Evolutionary conservation across 2,888 invertebrate species (phyloP), one percentile per base, ranked within the genome.

Genomic region (Taphrorychus bicolor): DNA sequence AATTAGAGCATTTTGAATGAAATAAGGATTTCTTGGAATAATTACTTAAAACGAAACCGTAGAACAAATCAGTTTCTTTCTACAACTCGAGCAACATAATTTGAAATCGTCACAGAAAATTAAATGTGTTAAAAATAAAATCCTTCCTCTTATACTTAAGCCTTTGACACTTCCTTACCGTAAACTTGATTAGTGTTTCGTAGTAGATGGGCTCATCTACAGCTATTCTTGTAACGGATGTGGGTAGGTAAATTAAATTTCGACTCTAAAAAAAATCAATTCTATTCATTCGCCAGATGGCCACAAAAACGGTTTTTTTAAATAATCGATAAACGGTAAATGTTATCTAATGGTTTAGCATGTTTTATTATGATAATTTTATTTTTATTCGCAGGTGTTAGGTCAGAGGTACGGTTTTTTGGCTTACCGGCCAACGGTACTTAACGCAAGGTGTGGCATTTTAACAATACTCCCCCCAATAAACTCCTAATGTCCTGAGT

Each of bases 201-300:
- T 21, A 23, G n/a, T 22, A 45, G 17, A 45, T 17, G 17, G 16
- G 16, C 14, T 32, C 32, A 16, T 32, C 32, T 32, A 9, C 4
- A 48, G n/a, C 53, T 61, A 61, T 61, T 61, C 42, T 41, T 9
- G 61, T 61, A 61, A 42, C 61, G 53, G 61, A 53, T 61, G 53
- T 54, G 23, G 52, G 24, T 54, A 21, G 52, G 24, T 42, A 45
- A 45, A 45, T 45, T 45, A 32, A 60, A 51, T 52, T 60, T 19
- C 19, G 51, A 60, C 32, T 32, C 52, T 51, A 40, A 22, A 18
- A 49, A 60, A 60, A 60, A 59, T 40, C 56, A 41, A 2, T 16
- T 54, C 40, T 45, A 54, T 54, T 61, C 11, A 23, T n/a, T n/a
- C n/a, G n/a, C 61, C 61, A 61, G 41, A 61, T 61, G 61, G 45